A percentile compares a stretch with the other conserved stretches of the same genome.
Conservation (phyloP, 2,888 invertebrate species). For the Sialis fuliginosa region DNA sequence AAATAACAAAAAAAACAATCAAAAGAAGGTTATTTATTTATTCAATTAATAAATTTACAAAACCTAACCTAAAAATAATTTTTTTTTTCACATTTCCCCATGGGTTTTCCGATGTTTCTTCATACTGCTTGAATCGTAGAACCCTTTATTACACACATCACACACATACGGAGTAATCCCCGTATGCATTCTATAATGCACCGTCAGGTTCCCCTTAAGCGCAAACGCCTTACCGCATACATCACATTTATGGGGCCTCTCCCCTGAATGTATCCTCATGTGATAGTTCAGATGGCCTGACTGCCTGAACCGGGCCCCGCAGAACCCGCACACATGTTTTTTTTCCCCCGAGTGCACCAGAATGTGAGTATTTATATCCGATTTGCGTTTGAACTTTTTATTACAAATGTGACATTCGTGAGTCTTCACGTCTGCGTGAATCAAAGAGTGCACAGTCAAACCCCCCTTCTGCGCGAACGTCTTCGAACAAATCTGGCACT, state of each 20-base stretch:
- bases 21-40: too few species aligned
- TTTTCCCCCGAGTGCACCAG: slow-evolving; percentile 18
- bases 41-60: too few species aligned
- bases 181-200: slow-evolving; percentile 11
- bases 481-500: slow-evolving; percentile 17
- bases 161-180: slow-evolving; percentile 13
- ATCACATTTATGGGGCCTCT: slow-evolving; percentile 8
- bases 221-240: slow-evolving; percentile 10
- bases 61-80: too few species aligned
- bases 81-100: neutral
- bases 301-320: slow-evolving; percentile 9
- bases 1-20: too few species aligned
- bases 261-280: slow-evolving; percentile 9
- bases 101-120: slow-evolving; percentile 12
- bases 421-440: slow-evolving; percentile 18
- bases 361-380: slow-evolving; percentile 17
- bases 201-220: slow-evolving; percentile 11
- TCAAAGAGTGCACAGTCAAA: slow-evolving; percentile 14
- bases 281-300: slow-evolving; percentile 9
- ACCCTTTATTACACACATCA: slow-evolving; percentile 10
- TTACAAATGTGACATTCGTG: slow-evolving; percentile 14
- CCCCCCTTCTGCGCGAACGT: slow-evolving; percentile 17
- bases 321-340: slow-evolving; percentile 12
- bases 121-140: slow-evolving; percentile 12
- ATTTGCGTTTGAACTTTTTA: slow-evolving; percentile 17